Percentiles rank a stretch among this genome's conserved stretches.
Conservation (phyloP, 2,888 invertebrate species). For the Scaptomyza cyrtandrae region DNA sequence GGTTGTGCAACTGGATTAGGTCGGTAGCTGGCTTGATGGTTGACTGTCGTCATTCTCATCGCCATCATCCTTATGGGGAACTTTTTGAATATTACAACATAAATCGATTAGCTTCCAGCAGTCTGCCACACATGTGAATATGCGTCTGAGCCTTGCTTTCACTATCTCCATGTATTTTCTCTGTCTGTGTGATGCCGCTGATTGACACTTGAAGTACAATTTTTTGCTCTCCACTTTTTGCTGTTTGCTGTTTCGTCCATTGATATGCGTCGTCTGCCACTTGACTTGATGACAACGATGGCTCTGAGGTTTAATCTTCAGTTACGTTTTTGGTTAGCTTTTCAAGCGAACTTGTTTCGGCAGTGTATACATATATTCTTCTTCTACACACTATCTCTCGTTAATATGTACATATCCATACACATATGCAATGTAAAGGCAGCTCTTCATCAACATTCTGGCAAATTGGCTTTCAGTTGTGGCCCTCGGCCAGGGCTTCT, state of each 20-base stretch:
- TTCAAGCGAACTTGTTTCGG: conserved; percentile 13
- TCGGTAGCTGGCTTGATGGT: conserved; percentile 39
- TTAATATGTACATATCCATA: not conserved
- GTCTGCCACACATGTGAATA: conserved; percentile 50
- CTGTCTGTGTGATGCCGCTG: conserved; percentile 64
- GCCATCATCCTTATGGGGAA: conserved; percentile 67
- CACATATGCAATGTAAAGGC: conserved; percentile 26
- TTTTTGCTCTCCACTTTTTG: conserved; percentile 65
- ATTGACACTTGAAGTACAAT: conserved; percentile 78
- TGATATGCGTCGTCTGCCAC: conserved; percentile 70
- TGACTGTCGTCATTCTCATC: conserved; percentile 32
- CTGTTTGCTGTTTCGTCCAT: conserved; percentile 61
- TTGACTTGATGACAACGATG: conserved; percentile 58
- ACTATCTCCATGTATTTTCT: conserved; percentile 20
- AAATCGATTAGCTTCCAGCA: conserved; percentile 79
- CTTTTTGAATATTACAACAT: conserved; percentile 81
- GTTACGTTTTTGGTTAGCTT: conserved; percentile 2
- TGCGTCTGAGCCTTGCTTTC: conserved; percentile 12
- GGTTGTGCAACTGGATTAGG: conserved; percentile 75
- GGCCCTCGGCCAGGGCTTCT: conserved; percentile 32
- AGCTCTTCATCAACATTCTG: conserved; percentile 58
- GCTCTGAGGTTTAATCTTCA: conserved; percentile 32
- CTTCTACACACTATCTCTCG: not conserved
- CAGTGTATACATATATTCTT: conserved; percentile 3
- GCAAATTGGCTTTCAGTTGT: conserved; percentile 73